Evolutionary conservation across 2,888 invertebrate genomes (phyloP).

Genomic region (Lasioglossum malachurum): DNA sequence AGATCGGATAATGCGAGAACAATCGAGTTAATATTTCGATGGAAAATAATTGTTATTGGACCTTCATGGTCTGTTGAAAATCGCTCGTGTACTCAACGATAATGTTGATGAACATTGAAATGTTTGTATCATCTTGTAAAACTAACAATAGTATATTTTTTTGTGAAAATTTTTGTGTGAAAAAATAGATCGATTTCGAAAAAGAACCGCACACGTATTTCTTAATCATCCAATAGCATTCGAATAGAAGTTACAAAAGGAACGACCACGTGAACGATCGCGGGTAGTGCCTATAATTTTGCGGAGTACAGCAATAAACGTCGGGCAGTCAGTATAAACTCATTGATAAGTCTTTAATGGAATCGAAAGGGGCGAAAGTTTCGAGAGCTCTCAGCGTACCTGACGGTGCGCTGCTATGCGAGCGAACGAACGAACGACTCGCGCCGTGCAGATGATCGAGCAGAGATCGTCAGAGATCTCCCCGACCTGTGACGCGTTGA

Average conservation of each 20-base stretch:
- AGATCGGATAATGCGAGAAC: too few species aligned
- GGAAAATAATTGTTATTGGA: too few species aligned
- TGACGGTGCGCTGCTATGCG: not conserved
- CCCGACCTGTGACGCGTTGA: not conserved
- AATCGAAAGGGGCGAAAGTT: conserved; percentile 9
- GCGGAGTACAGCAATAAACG: not conserved
- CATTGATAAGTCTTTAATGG: conserved; percentile 11
- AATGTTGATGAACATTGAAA: too few species aligned
- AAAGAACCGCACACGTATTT: not conserved
- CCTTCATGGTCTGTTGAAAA: too few species aligned
- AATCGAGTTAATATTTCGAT: not conserved
- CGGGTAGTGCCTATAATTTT: not conserved
- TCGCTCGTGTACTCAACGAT: not conserved
- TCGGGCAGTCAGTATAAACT: conserved; percentile 5
- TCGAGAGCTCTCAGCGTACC: not conserved
- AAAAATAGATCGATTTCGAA: too few species aligned
- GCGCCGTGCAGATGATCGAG: conserved; percentile 6
- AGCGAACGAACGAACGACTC: not conserved
- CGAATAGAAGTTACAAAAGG: not conserved
- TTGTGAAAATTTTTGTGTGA: too few species aligned
- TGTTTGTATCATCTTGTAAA: too few species aligned
- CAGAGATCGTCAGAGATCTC: conserved; percentile 5
- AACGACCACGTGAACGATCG: not conserved
- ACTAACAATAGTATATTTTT: too few species aligned
- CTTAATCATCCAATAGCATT: not conserved